These are phyloP conservation scores for Chironomus striatipennis DNA, from an alignment of 1,140 invertebrate genomes.

Conservation along the genomic window DNA sequence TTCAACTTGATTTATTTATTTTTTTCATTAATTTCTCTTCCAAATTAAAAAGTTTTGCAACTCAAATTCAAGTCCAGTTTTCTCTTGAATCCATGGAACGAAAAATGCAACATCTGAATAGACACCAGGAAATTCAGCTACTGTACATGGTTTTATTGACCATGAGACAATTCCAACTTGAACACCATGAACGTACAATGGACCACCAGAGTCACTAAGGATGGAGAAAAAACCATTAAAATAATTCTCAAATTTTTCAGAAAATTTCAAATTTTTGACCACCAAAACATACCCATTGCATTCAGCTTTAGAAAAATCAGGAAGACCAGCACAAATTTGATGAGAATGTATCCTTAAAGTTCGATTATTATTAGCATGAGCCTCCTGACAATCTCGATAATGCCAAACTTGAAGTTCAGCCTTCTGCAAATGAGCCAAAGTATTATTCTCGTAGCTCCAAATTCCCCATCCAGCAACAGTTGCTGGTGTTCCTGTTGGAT, in stretches of 20 bases:
- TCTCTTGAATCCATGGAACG: conserved; percentile 24
- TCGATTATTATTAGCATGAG: not conserved
- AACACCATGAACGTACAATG: conserved; percentile 41
- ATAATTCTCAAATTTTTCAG: too few species aligned
- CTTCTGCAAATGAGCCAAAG: not conserved
- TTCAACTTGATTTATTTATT: too few species aligned
- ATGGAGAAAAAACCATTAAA: not conserved
- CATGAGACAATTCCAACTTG: conserved; percentile 44
- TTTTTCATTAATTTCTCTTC: not conserved
- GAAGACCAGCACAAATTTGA: not conserved
- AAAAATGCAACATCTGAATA: conserved; percentile 39
- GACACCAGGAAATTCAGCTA: conserved; percentile 37
- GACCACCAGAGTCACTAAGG: conserved; percentile 47
- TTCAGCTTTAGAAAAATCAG: not conserved
- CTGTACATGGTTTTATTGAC: conserved; percentile 41
- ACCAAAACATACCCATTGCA: not conserved
- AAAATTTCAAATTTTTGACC: not conserved
- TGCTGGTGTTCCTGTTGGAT: not conserved
- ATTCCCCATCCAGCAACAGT: not conserved
- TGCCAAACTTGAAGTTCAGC: not conserved
- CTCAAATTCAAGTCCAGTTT: not conserved
- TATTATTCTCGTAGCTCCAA: not conserved
- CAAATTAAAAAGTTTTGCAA: not conserved
- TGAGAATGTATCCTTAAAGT: not conserved
- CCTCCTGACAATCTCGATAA: not conserved